A percentile compares a stretch with the other conserved stretches of the same genome.
Evolutionary conservation across 2,113 vertebrate species (phyloP).

Genomic region (Tupaia tana): DNA sequence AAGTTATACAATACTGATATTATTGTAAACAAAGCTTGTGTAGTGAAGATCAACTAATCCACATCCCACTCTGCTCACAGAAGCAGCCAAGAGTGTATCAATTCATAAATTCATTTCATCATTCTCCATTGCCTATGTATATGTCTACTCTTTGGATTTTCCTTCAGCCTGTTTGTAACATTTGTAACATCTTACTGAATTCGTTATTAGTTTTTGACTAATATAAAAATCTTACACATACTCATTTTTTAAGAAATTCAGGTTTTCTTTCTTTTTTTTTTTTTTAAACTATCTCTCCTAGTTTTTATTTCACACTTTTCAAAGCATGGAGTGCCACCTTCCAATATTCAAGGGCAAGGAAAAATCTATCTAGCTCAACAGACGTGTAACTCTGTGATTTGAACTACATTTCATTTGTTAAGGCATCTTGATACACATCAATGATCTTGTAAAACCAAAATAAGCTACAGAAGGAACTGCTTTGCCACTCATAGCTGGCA

Average conservation of each 20-base stretch:
- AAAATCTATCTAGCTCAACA: neutral
- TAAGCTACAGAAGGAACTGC: conserved; percentile 57
- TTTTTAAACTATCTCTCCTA: neutral
- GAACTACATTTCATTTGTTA: conserved; percentile 59
- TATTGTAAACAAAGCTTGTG: neutral
- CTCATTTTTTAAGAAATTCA: neutral
- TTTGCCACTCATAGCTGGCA: conserved; percentile 40
- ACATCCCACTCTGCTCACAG: neutral
- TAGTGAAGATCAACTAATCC: neutral
- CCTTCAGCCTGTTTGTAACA: neutral
- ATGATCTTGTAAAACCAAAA: conserved; percentile 56
- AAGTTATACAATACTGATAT: neutral
- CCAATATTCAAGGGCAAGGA: neutral
- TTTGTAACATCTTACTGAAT: neutral
- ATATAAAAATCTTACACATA: conserved; percentile 19
- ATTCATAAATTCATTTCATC: neutral
- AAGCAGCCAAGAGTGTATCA: neutral
- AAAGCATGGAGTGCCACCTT: neutral
- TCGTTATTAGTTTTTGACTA: conserved; percentile 36
- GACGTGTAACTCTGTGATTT: neutral
- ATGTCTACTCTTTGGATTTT: neutral
- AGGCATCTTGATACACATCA: conserved; percentile 48
- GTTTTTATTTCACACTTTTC: neutral
- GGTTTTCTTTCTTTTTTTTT: neutral
- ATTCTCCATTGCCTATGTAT: neutral